Evolutionary conservation across 2,797 vertebrate species (phyloP), one percentile per base, ranked within the genome.

Genomic region (Myotis planiceps): DNA sequence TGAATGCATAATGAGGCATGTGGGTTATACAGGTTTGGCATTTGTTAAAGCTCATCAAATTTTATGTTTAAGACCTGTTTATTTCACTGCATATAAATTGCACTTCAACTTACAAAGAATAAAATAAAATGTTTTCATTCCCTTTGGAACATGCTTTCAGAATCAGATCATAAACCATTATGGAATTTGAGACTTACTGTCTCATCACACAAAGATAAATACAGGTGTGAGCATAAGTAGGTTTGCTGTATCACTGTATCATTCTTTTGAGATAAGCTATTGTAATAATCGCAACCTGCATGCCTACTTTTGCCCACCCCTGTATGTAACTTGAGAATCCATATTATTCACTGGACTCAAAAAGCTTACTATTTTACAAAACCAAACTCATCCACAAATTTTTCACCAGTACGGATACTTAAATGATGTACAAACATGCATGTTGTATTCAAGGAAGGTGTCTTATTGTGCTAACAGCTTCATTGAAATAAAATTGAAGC

Each of bases 361-460:
- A 60, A 84, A 63, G 19, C 84, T 65, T 49, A 75, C n/a, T 82
- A 23, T 82, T 92, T 94, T 65, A 82, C 5, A 58, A 88, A 95
- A 32, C 21, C 53, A 88, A 89, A 53, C 23, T 37, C 51, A 78
- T 66, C 15, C 4, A 88, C 32, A 74, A 72, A 37, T 65, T 85
- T 92, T 9, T 14, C 34, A 66, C 37, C 16, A 65, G 4, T 47
- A 65, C 32, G 10, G 7, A 45, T 68, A 76, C 42, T 76, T 34
- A 91, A 76, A 72, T 76, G 83, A 74, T 78, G 21, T 86, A 19
- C 25, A 92, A 51, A 83, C 25, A 49, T 14, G 55, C 4, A 51
- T 5, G 27, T 65, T 21, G 9, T 88, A 69, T 58, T 90, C 16
- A 65, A 83, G n/a, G 25, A 19, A 66, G 60, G 47, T 72, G 29